Evolutionary conservation across 2,113 vertebrate species (phyloP), one percentile per base, ranked within the genome.

Genomic region (Mesoclemmys tuberculata): DNA sequence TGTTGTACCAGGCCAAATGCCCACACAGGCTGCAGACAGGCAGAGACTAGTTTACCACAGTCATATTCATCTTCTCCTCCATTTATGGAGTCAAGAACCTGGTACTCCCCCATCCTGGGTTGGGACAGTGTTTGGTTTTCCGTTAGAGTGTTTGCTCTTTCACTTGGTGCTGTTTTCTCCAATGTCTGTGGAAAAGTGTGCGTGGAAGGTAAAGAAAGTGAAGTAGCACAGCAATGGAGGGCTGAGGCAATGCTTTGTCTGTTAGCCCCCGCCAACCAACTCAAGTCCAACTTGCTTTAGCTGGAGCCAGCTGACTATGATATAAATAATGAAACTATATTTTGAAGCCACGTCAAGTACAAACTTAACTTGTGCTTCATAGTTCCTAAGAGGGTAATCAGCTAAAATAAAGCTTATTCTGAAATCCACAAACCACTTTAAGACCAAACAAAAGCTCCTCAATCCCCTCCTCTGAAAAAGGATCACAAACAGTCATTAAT

Each of bases 401-500:
- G 96, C 96, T 90, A 92, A 93, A 64, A 95, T 97, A 78, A 38
- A 97, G 94, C 93, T 97, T 88, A 5, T 96, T 98, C 97, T 97
- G 97, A 96, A 98, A 97, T 97, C 96, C 87, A 95, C 85, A 94
- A 96, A 94, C 93, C 94, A 95, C 96, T 97, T 95, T 89, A 96
- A 97, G 97, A 97, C 97, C 97, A 96, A 96, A 96, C 95, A 93
- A 92, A 90, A 55, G 82, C 92, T 38, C 77, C 46, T 71, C 35
- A 74, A 55, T 64, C 88, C 94, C 88, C 79, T 92, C 87, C 71
- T 91, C 87, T 88, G 84, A 71, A 1, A 78, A 84, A 90, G 75
- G 87, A 94, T 58, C 35, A 94, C 92, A 55, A 97, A 96, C 31
- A 93, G 95, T 95, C 96, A 97, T 97, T 98, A 98, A 98, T 95